Conservation (phyloP, 1,140 invertebrate genomes). For the Anastrepha ludens region DNA sequence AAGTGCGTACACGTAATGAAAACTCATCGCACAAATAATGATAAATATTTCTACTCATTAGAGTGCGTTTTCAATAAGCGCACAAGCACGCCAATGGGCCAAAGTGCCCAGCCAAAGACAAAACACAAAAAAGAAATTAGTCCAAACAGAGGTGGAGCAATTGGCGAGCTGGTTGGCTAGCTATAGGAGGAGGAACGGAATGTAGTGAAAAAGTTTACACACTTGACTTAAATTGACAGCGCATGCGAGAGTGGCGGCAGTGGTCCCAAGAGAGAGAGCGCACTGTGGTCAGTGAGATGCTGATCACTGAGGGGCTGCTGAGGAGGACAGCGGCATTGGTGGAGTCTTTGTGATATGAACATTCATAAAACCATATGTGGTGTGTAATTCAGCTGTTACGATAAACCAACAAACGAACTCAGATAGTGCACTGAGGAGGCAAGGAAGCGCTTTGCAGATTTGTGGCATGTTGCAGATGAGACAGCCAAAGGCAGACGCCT, state of each 20-base stretch:
- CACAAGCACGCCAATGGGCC: constrained; percentile 27
- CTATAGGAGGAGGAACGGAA: constrained; percentile 29
- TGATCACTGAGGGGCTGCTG: too few species aligned
- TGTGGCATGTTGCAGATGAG: constrained; percentile 38
- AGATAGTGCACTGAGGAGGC: neutral
- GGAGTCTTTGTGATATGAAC: constrained; percentile 11
- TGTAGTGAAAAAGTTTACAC: constrained; percentile 32
- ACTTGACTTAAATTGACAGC: constrained; percentile 43
- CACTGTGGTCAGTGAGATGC: neutral
- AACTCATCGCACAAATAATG: constrained; percentile 49
- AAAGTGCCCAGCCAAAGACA: constrained; percentile 2
- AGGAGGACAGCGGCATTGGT: neutral
- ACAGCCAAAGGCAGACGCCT: neutral
- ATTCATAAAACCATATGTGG: constrained; percentile 38
- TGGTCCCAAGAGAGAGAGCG: constrained; percentile 3
- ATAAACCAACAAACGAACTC: constrained; percentile 27
- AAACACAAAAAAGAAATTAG: neutral
- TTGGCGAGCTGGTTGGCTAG: neutral
- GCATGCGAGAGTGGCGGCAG: neutral
- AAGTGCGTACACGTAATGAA: constrained; percentile 5
- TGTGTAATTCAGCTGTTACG: neutral
- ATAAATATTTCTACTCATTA: constrained; percentile 52
- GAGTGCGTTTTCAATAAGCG: constrained; percentile 41
- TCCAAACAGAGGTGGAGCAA: neutral
- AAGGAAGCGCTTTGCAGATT: constrained; percentile 1